Evolutionary conservation across 1,140 invertebrate genomes (phyloP), one percentile per base, ranked within the genome.

Genomic region (Drosophila lowei): DNA sequence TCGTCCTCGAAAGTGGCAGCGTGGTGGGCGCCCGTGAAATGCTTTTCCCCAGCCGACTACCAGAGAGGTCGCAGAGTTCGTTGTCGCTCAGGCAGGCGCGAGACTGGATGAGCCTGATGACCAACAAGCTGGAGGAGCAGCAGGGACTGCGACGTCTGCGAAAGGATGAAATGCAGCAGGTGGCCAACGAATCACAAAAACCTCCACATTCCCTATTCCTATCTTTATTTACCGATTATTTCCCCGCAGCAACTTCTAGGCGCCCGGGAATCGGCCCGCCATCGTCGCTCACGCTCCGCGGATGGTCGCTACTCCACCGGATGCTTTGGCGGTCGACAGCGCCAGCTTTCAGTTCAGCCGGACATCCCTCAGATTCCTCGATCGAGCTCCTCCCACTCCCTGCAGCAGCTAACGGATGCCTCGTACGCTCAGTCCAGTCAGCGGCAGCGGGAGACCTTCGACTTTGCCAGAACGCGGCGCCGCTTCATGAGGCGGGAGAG

Each of bases 131-230:
- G 41, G 90, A 90, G 47, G 83, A 90, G 49, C 90, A 90, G 52
- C 89, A 90, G 34, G 90, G 89, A 1, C 43, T 89, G 53, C 57
- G 89, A 3, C 75, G 83, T 11, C 0, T 80, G 11, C 83, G 86
- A 8, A 90, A 90, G 55, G 79, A 78, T 13, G 81, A 88, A 59
- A 90, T 90, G 89, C 81, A 90, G 56, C 81, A 90, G 86, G 89
- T 90, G 23, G 8, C 11, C 0, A 8, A 25, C 8, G 8, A 28
- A 5, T 3, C 0, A 6, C 2, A 13, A 2, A 28, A 5, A 1
- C 5, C n/a, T 21, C 0, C 15, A 34, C 23, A 47, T 15, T 3
- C 3, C 41, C n/a, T 11, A 8, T 3, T 2, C 41, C n/a, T 11
- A 8, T 9, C 11, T 1, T 8, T 46, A 16, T 42, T n/a, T 25